phyloP scores from a whole-genome alignment of 2,113 vertebrate species.

The Microcebus ravelobensis region DNA sequence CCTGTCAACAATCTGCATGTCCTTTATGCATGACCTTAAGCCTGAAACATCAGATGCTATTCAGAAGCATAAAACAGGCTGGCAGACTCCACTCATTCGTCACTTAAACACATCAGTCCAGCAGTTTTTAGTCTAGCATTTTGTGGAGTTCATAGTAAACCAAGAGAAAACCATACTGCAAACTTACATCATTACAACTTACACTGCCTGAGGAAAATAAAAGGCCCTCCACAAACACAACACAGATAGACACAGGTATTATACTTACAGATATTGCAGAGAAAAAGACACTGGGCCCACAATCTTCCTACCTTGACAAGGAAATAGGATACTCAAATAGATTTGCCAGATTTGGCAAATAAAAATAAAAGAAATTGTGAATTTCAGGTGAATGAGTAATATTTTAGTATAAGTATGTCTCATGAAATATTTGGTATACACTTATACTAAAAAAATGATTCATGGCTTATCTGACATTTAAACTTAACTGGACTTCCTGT shows the following conservation, averaged over 20 bases:
- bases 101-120: neutral
- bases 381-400: conserved; percentile 28
- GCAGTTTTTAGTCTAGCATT: neutral
- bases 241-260: neutral
- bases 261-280: neutral
- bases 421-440: neutral
- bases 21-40: conserved; percentile 35
- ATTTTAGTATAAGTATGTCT: neutral
- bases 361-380: conserved; percentile 20
- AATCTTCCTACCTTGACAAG: neutral
- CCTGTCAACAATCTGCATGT: neutral
- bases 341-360: conserved; percentile 1
- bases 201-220: neutral
- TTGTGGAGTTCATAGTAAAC: conserved; percentile 5
- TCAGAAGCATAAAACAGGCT: conserved; percentile 44
- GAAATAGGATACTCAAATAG: neutral
- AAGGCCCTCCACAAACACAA: neutral
- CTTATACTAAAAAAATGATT: neutral
- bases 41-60: conserved; percentile 16
- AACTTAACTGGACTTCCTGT: neutral
- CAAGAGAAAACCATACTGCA: neutral
- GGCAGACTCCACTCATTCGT: neutral
- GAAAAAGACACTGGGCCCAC: neutral
- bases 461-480: neutral
- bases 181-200: neutral